Evolutionary conservation across 2,888 invertebrate genomes (phyloP).

Genomic region (Allophyes oxyacanthae): DNA sequence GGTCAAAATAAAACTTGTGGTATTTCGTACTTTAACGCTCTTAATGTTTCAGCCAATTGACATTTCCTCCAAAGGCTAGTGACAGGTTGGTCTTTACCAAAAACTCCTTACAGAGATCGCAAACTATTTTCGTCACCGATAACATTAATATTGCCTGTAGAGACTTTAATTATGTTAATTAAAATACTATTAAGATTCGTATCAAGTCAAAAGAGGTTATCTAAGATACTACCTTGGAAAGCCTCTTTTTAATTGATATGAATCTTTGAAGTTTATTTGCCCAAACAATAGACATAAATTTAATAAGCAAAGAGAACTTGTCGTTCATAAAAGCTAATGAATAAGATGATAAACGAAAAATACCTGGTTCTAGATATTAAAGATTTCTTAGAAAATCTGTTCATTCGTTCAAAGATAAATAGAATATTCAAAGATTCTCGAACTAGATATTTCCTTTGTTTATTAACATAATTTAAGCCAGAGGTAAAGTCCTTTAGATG

Average conservation of each 20-base stretch:
- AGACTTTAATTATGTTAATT: no score
- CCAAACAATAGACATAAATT: not conserved
- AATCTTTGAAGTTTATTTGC: not conserved
- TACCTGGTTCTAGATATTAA: not conserved
- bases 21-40: no score
- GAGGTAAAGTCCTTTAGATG: constrained; percentile 6
- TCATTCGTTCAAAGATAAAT: constrained; percentile 21
- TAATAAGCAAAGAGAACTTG: not conserved
- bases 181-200: not conserved
- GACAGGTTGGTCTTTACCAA: no score
- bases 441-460: constrained; percentile 10
- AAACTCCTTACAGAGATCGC: no score
- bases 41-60: no score
- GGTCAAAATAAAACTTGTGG: no score
- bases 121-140: not conserved
- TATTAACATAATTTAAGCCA: constrained; percentile 3
- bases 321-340: constrained; percentile 6
- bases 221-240: no score
- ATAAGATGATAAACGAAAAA: constrained; percentile 11
- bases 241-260: not conserved
- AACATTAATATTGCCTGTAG: no score
- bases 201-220: no score
- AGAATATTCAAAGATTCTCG: constrained; percentile 1
- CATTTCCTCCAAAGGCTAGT: no score
- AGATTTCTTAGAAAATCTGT: constrained; percentile 11